Base-by-base conservation (phyloP, 2,888 invertebrate species). In the Nasonovia ribisnigri region DNA sequence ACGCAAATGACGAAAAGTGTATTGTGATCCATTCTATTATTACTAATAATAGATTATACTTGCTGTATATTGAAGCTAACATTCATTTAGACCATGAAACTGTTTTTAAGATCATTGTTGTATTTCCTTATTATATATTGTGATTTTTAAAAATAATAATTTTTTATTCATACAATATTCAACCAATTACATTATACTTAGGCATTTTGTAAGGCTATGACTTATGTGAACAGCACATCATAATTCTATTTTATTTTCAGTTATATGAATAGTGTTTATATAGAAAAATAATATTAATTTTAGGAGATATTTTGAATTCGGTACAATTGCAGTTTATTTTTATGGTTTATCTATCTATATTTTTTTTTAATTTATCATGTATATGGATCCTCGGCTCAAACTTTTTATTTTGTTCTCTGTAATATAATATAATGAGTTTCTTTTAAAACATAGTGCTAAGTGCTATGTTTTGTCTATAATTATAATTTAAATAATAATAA, bases 1-100 rank as follows among this genome's bases (percentile, higher is more conserved):
- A 77, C n/a, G 48, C 92, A 92, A 93, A 84, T 93, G 93, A 93
- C 84, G 24, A 90, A 90, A 86, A 84, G 60, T 90, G 88, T 86
- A 90, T 93, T 93, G 90, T 93, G 90, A 86, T 93, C 46, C 87
- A 51, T 92, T 93, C 57, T 93, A 84, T 93, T 90, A 86, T 89
- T 92, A 46, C 54, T 84, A 46, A 54, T 89, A 90, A 84, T 93
- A 77, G 77, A 77, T 77, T 20, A 36, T n/a, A 42, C 13, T 60
- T 48, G 57, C 57, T 93, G 93, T 90, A 93, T 57, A 90, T 93
- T 90, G 51, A 86, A 67, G 86, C 89, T 93, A 89, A 90, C 42
- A 87, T 90, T 90, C 8, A 42, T 90, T 60, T 90, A 93, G 84
- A 90, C 67, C 42, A 90, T 87, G 36, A 42, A 93, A 88, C n/a